These are phyloP conservation scores for Neoniphon sammara DNA, from an alignment of 2,797 vertebrate species.

Conservation along the genomic window DNA sequence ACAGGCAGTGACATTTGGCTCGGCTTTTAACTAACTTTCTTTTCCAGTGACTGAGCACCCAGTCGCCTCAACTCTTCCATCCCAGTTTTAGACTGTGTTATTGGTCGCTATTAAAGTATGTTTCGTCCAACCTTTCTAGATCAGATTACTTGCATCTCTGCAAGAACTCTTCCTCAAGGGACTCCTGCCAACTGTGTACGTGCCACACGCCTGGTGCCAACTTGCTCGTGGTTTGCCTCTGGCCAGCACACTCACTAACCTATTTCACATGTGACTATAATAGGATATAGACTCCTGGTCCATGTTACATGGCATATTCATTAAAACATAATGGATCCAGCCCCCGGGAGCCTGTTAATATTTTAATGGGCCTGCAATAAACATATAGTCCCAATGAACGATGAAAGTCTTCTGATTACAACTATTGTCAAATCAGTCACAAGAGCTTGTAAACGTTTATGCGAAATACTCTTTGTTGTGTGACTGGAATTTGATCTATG, in stretches of 20 bases:
- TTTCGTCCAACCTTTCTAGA: constrained; percentile 57
- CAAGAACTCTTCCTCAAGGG: constrained; percentile 63
- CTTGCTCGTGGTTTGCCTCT: constrained; percentile 41
- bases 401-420: not conserved
- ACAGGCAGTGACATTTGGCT: not conserved
- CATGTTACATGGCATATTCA: not conserved
- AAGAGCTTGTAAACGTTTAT: constrained; percentile 29
- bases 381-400: too few relatives aligned
- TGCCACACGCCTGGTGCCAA: constrained; percentile 68
- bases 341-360: too few relatives aligned
- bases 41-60: not conserved
- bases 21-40: constrained; percentile 3
- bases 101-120: constrained; percentile 54
- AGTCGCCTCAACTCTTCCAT: not conserved
- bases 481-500: constrained; percentile 74
- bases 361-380: too few relatives aligned
- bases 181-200: constrained; percentile 76
- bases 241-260: constrained; percentile 22
- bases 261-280: not conserved
- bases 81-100: constrained; percentile 3
- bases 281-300: not conserved
- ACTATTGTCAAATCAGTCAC: not conserved
- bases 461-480: constrained; percentile 60
- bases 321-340: too few relatives aligned
- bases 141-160: constrained; percentile 58